phyloP scores from a whole-genome alignment of 2,797 vertebrate species.

The Varecia variegata region DNA sequence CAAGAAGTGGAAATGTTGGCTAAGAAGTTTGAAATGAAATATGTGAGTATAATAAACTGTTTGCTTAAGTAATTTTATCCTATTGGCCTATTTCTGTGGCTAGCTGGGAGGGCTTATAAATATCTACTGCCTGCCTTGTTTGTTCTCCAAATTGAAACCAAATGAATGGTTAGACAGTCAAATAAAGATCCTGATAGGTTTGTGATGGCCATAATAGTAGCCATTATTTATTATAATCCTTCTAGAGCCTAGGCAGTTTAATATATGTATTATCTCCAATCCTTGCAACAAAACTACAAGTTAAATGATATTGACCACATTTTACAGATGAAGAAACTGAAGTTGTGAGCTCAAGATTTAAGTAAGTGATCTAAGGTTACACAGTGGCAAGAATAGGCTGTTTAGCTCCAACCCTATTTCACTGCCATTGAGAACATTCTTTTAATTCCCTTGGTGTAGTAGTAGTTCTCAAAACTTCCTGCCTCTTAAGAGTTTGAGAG shows the following conservation, averaged over 20 bases:
- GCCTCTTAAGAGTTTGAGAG: neutral
- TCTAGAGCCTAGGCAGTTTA: neutral
- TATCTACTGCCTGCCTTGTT: neutral
- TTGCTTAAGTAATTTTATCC: slow-evolving; percentile 27
- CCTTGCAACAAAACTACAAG: neutral
- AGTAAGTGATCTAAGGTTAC: neutral
- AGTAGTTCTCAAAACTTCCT: neutral
- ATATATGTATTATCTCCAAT: neutral
- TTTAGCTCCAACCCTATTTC: neutral
- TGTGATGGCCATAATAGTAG: neutral
- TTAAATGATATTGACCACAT: neutral
- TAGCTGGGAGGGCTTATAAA: neutral
- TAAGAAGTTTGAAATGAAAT: slow-evolving; percentile 98
- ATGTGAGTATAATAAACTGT: slow-evolving; percentile 88
- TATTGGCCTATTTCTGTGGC: neutral
- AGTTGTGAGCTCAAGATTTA: neutral
- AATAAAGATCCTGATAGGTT: neutral
- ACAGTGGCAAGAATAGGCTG: neutral
- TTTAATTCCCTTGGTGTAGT: neutral
- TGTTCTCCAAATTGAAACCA: slow-evolving; percentile 17
- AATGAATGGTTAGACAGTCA: neutral
- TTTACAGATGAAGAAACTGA: slow-evolving; percentile 15
- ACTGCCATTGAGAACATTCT: neutral
- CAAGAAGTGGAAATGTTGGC: slow-evolving; percentile 94
- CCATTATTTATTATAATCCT: neutral